A percentile compares a stretch with the other conserved stretches of the same genome.
These are phyloP conservation scores for Gasteruption jaculator DNA, from an alignment of 2,888 invertebrate species.

Conservation along the genomic window DNA sequence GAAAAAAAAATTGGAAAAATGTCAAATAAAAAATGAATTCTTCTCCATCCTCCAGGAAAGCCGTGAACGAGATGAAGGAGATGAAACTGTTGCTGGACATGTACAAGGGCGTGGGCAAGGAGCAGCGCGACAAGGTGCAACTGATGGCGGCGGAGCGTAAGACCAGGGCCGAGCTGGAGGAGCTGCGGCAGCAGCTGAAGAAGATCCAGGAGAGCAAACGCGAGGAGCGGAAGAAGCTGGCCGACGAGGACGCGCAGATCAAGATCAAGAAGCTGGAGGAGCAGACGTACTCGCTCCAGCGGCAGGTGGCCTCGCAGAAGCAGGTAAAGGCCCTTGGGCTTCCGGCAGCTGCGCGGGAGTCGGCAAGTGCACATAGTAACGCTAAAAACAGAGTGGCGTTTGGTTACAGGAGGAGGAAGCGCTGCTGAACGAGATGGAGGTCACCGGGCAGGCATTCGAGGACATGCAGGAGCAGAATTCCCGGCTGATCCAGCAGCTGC, in stretches of 20 bases:
- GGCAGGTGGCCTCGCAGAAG: slow-evolving; percentile 83
- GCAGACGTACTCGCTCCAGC: slow-evolving; percentile 86
- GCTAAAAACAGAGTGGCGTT: slow-evolving; percentile 44
- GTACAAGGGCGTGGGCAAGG: slow-evolving; percentile 97
- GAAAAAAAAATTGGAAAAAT: background rate
- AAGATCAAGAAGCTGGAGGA: slow-evolving; percentile 95
- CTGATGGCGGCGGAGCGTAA: slow-evolving; percentile 94
- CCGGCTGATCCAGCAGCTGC: slow-evolving; percentile 85
- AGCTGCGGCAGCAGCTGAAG: slow-evolving; percentile 78
- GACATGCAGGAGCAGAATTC: slow-evolving; percentile 99
- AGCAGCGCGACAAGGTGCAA: slow-evolving; percentile 93
- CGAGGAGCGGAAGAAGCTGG: slow-evolving; percentile 83
- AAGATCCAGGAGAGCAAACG: slow-evolving; percentile 89
- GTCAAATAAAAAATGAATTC: background rate
- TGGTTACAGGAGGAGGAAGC: slow-evolving; percentile 85
- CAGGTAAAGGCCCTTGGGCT: slow-evolving; percentile 56
- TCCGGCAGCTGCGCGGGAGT: no score
- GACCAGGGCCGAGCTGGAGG: slow-evolving; percentile 84
- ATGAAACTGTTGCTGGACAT: slow-evolving; percentile 90
- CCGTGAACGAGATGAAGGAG: slow-evolving; percentile 89
- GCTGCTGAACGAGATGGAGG: slow-evolving; percentile 96
- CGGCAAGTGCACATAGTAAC: background rate
- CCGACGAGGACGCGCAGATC: slow-evolving; percentile 90
- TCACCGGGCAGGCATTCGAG: slow-evolving; percentile 97
- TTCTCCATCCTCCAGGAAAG: slow-evolving; percentile 78